Evolutionary conservation across 2,797 vertebrate genomes (phyloP).

Genomic region (Labroides dimidiatus): DNA sequence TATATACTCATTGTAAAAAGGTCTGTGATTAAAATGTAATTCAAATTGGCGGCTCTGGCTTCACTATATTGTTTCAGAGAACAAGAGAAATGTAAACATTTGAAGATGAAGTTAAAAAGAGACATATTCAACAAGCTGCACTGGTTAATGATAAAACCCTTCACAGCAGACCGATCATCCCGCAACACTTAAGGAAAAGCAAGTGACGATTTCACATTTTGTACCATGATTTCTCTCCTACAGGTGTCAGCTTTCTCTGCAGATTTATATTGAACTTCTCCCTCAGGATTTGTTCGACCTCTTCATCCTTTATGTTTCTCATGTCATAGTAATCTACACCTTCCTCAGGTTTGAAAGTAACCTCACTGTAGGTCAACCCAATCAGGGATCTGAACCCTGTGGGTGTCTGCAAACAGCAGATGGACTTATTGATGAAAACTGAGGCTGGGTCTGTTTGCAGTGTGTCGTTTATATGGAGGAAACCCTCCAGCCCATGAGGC

Average conservation of each 20-base stretch:
- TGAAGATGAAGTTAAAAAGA: no score
- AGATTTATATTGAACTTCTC: constrained; percentile 77
- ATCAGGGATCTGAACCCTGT: constrained; percentile 84
- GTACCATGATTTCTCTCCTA: neutral
- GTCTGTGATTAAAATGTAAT: no score
- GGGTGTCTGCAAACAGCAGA: constrained; percentile 87
- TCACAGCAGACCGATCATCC: no score
- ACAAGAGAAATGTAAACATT: no score
- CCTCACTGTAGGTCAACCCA: constrained; percentile 85
- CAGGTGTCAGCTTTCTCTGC: neutral
- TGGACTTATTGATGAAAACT: constrained; percentile 87
- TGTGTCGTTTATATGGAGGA: constrained; percentile 60
- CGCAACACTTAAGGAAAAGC: no score
- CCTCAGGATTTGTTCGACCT: constrained; percentile 84
- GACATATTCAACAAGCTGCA: no score
- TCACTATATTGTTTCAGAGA: no score
- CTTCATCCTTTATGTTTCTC: constrained; percentile 80
- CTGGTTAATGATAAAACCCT: no score
- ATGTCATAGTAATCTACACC: constrained; percentile 86
- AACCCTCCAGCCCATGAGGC: constrained; percentile 79
- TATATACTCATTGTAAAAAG: no score
- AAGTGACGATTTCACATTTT: neutral
- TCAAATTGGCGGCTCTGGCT: no score
- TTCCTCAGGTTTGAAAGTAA: constrained; percentile 86
- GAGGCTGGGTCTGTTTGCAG: constrained; percentile 84